phyloP scores from a whole-genome alignment of 1,140 invertebrate species.

The Mamestra configurata region DNA sequence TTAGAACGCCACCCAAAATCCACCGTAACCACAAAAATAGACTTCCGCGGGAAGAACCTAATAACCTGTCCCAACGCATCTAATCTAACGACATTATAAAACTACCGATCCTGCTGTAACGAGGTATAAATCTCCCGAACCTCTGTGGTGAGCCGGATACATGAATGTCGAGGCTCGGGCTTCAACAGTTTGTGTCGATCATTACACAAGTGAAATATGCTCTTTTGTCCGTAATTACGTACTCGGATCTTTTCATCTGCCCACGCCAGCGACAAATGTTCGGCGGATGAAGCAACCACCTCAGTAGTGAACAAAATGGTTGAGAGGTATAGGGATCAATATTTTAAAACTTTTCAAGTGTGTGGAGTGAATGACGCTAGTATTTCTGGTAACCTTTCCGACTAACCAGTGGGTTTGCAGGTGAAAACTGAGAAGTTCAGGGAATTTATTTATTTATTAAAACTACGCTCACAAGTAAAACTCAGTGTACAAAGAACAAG shows the following conservation, averaged over 20 bases:
- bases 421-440: too few relatives aligned
- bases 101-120: neutral
- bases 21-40: neutral
- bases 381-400: too few relatives aligned
- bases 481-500: too few relatives aligned
- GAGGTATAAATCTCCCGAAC: constrained; percentile 1
- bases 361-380: neutral
- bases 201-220: constrained; percentile 7
- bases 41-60: neutral
- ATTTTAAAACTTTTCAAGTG: too few relatives aligned
- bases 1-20: neutral
- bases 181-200: constrained; percentile 27
- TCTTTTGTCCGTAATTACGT: neutral
- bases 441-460: too few relatives aligned
- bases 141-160: constrained; percentile 35
- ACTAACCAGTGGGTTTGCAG: too few relatives aligned
- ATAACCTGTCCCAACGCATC: neutral
- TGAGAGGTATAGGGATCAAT: neutral
- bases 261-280: constrained; percentile 19
- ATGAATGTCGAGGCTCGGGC: constrained; percentile 23
- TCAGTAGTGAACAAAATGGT: too few relatives aligned
- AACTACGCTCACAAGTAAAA: too few relatives aligned
- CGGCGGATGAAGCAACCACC: constrained; percentile 17
- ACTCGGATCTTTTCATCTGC: constrained; percentile 31
- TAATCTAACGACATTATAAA: constrained; percentile 10